phyloP scores from a whole-genome alignment of 2,797 vertebrate genomes.

The Carduelis carduelis region DNA sequence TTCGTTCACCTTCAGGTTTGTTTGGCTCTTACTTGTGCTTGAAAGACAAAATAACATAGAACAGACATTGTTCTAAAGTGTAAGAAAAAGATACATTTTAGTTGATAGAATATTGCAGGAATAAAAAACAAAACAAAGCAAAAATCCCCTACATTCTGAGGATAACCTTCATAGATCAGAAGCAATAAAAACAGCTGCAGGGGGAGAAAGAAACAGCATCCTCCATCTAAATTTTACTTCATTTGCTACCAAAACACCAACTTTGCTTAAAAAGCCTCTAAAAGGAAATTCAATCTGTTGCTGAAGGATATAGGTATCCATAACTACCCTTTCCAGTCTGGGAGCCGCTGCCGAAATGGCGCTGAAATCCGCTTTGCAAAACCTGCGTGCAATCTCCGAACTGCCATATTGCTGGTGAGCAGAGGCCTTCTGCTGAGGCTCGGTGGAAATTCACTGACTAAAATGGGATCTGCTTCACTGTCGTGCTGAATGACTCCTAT shows the following conservation, averaged over 20 bases:
- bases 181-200: not conserved
- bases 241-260: not conserved
- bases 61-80: not conserved
- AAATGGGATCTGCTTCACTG: not conserved
- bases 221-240: not conserved
- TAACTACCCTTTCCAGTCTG: not conserved
- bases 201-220: not conserved
- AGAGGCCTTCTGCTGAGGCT: slow-evolving; percentile 7
- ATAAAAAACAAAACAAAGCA: not conserved
- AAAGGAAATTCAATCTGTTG: not conserved
- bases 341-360: not conserved
- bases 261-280: not conserved
- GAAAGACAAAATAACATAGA: not conserved
- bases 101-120: not conserved
- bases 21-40: not conserved
- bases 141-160: not conserved
- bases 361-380: not conserved
- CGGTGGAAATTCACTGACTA: slow-evolving; percentile 44
- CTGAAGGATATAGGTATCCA: not conserved
- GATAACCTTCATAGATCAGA: not conserved
- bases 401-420: not conserved
- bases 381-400: not conserved
- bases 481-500: not conserved
- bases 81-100: not conserved
- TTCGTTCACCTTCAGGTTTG: not conserved